Percentiles rank a stretch among this genome's conserved stretches.
phyloP scores from a whole-genome alignment of 2,797 vertebrate species.

The Lycodopsis pacificus region DNA sequence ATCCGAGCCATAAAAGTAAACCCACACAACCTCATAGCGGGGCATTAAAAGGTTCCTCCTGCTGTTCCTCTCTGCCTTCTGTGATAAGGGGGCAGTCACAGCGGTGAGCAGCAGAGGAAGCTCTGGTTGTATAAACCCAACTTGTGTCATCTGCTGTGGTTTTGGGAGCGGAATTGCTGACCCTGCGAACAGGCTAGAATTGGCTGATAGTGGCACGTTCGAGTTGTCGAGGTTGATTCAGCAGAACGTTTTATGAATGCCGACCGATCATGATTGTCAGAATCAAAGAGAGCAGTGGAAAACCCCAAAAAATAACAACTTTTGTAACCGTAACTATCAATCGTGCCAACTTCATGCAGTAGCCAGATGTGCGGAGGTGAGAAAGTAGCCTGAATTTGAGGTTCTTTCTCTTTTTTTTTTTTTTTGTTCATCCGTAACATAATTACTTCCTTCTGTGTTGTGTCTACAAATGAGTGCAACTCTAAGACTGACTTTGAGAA shows the following conservation, averaged over 20 bases:
- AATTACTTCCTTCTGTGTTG: neutral
- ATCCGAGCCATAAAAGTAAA: slow-evolving; percentile 51
- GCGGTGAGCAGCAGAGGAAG: slow-evolving; percentile 11
- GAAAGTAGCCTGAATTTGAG: neutral
- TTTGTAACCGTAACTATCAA: neutral
- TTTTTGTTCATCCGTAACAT: neutral
- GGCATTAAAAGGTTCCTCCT: slow-evolving; percentile 46
- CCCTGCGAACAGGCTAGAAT: slow-evolving; percentile 12
- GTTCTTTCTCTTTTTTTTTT: neutral
- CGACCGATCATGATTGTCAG: neutral
- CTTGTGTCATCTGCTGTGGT: slow-evolving; percentile 26
- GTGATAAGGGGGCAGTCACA: slow-evolving; percentile 38
- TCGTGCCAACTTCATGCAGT: neutral
- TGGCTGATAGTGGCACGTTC: slow-evolving; percentile 14
- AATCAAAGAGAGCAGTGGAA: neutral
- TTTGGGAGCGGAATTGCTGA: slow-evolving; percentile 21
- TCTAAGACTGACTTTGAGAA: too few relatives aligned
- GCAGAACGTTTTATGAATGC: slow-evolving; percentile 15
- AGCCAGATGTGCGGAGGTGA: neutral
- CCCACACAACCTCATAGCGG: slow-evolving; percentile 7
- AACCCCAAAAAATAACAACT: neutral
- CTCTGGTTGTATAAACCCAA: slow-evolving; percentile 13
- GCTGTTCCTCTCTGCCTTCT: slow-evolving; percentile 26
- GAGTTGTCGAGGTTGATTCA: slow-evolving; percentile 15
- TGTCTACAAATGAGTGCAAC: neutral